Conservation (phyloP, 2,797 vertebrate genomes). For the Danio choprae region DNA sequence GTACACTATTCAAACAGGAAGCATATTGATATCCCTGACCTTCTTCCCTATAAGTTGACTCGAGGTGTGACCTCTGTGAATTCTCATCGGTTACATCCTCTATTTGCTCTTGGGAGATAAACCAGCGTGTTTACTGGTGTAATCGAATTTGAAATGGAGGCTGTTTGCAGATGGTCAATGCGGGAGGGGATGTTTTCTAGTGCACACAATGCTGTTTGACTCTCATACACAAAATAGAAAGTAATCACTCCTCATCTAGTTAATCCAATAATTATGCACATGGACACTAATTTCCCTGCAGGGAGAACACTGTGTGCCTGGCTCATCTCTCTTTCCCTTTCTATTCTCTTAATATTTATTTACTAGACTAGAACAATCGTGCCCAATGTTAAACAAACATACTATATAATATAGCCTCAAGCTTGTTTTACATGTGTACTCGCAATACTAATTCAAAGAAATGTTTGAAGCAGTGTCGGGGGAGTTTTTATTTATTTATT, state of each 20-base stretch:
- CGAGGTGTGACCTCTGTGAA: not conserved
- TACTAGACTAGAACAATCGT: constrained; percentile 51
- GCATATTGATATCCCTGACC: not conserved
- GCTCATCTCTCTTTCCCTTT: constrained; percentile 38
- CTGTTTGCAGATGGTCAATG: constrained; percentile 46
- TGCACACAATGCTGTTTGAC: constrained; percentile 51
- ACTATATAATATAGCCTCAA: constrained; percentile 49
- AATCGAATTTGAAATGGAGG: constrained; percentile 42
- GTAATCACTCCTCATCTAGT: constrained; percentile 61
- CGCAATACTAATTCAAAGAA: not conserved
- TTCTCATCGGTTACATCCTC: constrained; percentile 6
- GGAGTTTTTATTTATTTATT: not conserved
- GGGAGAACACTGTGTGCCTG: constrained; percentile 66
- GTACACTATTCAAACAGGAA: not conserved
- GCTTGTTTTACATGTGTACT: constrained; percentile 37
- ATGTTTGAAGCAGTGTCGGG: not conserved
- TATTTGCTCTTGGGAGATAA: constrained; percentile 34
- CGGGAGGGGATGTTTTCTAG: constrained; percentile 25
- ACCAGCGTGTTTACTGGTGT: constrained; percentile 32
- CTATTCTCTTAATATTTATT: constrained; percentile 43
- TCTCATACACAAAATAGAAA: constrained; percentile 57
- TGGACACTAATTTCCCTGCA: constrained; percentile 70
- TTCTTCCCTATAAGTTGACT: not conserved
- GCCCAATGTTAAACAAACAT: constrained; percentile 60
- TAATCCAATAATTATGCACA: constrained; percentile 71